Conservation (phyloP, 35 echinoderm and acorn worm genomes). For the Heliocidaris erythrogramma region DNA sequence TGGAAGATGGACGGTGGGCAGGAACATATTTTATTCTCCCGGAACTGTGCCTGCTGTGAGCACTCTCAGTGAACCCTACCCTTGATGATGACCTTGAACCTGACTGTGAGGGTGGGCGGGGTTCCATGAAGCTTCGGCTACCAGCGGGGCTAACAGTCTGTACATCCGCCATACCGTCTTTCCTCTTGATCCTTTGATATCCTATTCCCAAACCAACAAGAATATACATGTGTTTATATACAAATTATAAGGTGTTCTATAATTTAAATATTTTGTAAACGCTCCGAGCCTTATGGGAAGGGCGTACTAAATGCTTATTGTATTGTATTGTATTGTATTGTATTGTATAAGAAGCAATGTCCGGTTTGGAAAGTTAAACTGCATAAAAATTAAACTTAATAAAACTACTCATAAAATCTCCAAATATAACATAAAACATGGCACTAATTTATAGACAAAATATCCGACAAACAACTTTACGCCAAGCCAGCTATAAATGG, state of each 20-base stretch:
- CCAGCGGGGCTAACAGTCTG: slow-evolving; percentile 55
- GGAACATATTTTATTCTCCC: slow-evolving; percentile 39
- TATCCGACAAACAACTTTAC: too few relatives aligned
- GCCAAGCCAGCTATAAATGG: too few relatives aligned
- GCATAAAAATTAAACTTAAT: too few relatives aligned
- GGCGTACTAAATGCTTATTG: too few relatives aligned
- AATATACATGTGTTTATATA: too few relatives aligned
- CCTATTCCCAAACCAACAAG: neutral
- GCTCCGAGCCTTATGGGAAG: too few relatives aligned
- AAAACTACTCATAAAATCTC: too few relatives aligned
- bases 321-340: too few relatives aligned
- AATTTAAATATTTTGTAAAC: too few relatives aligned
- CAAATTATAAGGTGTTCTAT: too few relatives aligned
- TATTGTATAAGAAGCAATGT: neutral
- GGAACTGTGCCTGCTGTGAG: slow-evolving; percentile 64
- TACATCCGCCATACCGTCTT: slow-evolving; percentile 50
- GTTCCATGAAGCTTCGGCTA: slow-evolving; percentile 42
- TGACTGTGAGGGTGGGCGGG: slow-evolving; percentile 65
- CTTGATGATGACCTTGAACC: slow-evolving; percentile 85
- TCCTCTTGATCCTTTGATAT: neutral
- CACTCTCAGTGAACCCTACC: slow-evolving; percentile 55
- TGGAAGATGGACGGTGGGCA: neutral
- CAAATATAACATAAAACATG: neutral
- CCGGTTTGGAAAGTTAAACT: too few relatives aligned
- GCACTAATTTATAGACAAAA: neutral